Percentiles rank a stretch among this genome's conserved stretches.
Conservation (phyloP, 2,113 vertebrate species). For the Boulengeromyrus knoepffleri region DNA sequence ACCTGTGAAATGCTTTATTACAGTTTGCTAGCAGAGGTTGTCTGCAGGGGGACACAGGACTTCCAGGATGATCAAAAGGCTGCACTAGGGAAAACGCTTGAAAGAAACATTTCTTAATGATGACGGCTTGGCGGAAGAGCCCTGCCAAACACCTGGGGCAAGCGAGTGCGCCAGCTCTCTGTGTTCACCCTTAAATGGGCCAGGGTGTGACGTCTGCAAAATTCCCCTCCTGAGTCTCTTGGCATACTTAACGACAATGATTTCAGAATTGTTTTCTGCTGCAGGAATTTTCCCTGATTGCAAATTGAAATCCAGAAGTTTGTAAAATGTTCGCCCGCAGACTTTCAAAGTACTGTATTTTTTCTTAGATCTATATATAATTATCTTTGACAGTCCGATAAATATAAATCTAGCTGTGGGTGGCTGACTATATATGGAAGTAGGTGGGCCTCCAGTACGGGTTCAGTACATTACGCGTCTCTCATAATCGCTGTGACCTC, state of each 20-base stretch:
- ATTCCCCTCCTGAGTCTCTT: neutral
- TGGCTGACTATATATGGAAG: neutral
- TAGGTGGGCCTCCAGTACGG: neutral
- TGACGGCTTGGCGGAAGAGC: neutral
- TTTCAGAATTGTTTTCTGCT: neutral
- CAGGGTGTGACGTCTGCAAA: neutral
- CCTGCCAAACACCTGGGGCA: neutral
- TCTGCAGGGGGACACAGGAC: constrained; percentile 47
- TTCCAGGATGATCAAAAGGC: constrained; percentile 19
- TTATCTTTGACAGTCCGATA: neutral
- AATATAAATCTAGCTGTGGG: neutral
- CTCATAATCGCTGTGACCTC: neutral
- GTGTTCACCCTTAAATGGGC: neutral
- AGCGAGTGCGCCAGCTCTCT: neutral
- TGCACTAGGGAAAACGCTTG: neutral
- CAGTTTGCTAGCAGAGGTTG: constrained; percentile 38
- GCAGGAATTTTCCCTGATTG: neutral
- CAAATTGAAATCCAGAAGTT: neutral
- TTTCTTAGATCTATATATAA: neutral
- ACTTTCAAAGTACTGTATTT: neutral
- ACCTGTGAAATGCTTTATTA: constrained; percentile 57
- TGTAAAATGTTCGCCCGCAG: neutral
- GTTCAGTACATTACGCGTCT: neutral
- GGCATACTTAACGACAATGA: neutral
- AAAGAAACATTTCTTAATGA: constrained; percentile 5